phyloP scores from a whole-genome alignment of 2,797 vertebrate genomes.

The Alauda arvensis region DNA sequence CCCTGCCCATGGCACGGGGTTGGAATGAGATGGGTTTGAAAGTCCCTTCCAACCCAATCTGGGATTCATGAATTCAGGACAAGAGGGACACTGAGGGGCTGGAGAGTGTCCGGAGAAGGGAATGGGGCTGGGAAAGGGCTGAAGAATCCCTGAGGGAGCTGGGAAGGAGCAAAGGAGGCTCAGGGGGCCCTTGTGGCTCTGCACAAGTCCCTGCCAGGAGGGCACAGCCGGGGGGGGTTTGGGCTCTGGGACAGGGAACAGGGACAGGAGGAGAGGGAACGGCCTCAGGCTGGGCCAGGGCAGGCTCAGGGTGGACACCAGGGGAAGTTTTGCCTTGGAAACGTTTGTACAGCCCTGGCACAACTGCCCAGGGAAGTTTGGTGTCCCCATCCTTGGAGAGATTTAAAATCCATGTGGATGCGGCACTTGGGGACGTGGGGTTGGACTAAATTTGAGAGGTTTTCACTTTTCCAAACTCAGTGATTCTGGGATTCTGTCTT shows the following conservation, averaged over 20 bases:
- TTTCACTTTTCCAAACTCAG: neutral
- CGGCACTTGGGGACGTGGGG: neutral
- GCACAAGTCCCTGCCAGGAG: neutral
- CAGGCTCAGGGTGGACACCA: accelerated
- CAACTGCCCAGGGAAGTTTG: neutral
- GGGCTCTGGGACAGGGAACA: neutral
- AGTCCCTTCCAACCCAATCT: neutral
- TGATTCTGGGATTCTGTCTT: neutral
- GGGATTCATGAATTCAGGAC: neutral
- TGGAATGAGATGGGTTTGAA: neutral
- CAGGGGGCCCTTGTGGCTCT: neutral
- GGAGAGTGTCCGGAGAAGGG: accelerated
- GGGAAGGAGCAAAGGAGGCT: neutral
- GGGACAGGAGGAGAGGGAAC: neutral
- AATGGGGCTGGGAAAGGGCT: accelerated
- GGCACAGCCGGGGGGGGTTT: neutral
- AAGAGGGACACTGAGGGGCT: neutral
- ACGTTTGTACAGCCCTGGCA: accelerated
- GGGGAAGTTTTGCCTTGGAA: accelerated
- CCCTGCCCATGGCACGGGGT: neutral
- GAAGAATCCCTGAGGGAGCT: neutral
- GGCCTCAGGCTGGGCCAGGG: neutral
- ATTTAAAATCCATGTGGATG: neutral
- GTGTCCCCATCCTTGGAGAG: no score
- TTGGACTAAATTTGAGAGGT: neutral